phyloP scores from a whole-genome alignment of 2,113 vertebrate genomes.

The Hepsetus odoe region DNA sequence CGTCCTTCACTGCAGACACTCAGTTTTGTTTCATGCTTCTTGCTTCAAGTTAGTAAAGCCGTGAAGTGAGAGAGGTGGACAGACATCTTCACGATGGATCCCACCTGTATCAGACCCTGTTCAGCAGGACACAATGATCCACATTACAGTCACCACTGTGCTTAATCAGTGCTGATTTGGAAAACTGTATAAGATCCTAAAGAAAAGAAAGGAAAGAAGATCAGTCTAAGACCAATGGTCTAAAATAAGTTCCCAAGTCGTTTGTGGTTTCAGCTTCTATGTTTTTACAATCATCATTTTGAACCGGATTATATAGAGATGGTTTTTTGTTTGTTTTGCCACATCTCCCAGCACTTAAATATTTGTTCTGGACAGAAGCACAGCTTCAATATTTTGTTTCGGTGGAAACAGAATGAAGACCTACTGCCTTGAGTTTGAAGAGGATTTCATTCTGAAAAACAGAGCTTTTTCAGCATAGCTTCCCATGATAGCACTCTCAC shows the following conservation, averaged over 20 bases:
- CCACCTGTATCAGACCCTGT: neutral
- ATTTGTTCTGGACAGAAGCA: neutral
- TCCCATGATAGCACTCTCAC: neutral
- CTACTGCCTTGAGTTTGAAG: conserved; percentile 59
- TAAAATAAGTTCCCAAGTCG: neutral
- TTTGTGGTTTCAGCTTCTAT: neutral
- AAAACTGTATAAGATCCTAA: neutral
- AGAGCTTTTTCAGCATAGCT: conserved; percentile 24
- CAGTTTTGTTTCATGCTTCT: conserved; percentile 10
- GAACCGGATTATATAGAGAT: neutral
- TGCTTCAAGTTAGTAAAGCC: neutral
- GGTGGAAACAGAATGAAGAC: conserved; percentile 43
- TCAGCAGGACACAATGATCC: neutral
- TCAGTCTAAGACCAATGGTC: neutral
- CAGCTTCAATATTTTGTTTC: neutral
- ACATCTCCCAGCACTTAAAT: no score
- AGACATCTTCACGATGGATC: neutral
- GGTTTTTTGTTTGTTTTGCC: no score
- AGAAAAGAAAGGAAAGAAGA: neutral
- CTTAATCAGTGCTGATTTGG: neutral
- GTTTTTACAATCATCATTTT: neutral
- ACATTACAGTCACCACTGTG: neutral
- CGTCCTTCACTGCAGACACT: neutral
- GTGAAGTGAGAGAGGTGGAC: neutral
- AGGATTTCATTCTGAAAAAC: conserved; percentile 52